Percentiles rank a stretch among this genome's conserved stretches.
These are phyloP conservation scores for Poeciliopsis occidentalis DNA, from an alignment of 2,113 vertebrate species.

Conservation along the genomic window DNA sequence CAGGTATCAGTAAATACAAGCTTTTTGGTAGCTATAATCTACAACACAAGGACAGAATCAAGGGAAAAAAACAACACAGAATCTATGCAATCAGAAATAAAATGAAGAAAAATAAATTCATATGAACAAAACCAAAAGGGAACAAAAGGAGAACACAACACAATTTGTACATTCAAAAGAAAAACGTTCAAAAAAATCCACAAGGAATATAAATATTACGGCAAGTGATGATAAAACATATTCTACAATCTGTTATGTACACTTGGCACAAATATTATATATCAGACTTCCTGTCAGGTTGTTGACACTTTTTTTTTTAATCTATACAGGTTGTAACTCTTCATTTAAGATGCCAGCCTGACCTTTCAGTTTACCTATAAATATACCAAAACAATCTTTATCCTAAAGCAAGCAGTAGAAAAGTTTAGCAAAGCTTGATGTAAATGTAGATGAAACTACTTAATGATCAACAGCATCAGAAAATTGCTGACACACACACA, in stretches of 20 bases:
- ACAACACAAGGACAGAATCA: conserved; percentile 77
- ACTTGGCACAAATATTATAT: conserved; percentile 76
- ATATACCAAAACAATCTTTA: conserved; percentile 71
- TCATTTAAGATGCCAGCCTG: conserved; percentile 50
- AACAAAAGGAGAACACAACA: conserved; percentile 67
- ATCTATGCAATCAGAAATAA: conserved; percentile 72
- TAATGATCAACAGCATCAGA: conserved; percentile 60
- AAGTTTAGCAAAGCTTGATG: conserved; percentile 67
- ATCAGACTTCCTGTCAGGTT: conserved; percentile 51
- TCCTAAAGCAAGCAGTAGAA: conserved; percentile 68
- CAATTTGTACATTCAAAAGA: conserved; percentile 76
- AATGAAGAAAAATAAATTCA: conserved; percentile 57
- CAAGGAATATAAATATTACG: conserved; percentile 69
- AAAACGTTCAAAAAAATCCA: conserved; percentile 56
- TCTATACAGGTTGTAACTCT: conserved; percentile 46
- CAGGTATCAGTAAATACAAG: conserved; percentile 84
- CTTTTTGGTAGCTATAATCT: conserved; percentile 75
- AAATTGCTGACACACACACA: too few species aligned
- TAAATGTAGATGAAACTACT: conserved; percentile 57
- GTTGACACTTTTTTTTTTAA: conserved; percentile 39
- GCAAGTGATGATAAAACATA: conserved; percentile 71
- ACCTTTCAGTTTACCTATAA: conserved; percentile 63
- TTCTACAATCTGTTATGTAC: conserved; percentile 77
- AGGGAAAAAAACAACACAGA: conserved; percentile 70
- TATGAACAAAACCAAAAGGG: conserved; percentile 57